Percentiles rank a stretch among this genome's conserved stretches.
Evolutionary conservation across 2,113 vertebrate species (phyloP).

Genomic region (Oncorhynchus kisutch): DNA sequence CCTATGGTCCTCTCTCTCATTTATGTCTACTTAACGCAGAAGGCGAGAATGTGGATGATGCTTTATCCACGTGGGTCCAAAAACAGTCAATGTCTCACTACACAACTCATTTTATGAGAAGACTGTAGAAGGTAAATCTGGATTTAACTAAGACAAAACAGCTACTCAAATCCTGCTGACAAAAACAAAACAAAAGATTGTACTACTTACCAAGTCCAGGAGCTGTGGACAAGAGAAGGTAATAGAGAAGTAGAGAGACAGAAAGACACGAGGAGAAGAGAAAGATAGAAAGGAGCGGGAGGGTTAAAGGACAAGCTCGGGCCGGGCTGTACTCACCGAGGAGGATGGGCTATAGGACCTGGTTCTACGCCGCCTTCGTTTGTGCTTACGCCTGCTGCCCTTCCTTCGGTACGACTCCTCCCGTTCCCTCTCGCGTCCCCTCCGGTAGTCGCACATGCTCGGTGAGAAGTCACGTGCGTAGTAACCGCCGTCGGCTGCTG

Average conservation of each 20-base stretch:
- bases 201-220: constrained; percentile 79
- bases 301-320: constrained; percentile 53
- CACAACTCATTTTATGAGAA: neutral
- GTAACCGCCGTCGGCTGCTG: constrained; percentile 78
- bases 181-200: constrained; percentile 69
- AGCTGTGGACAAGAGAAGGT: constrained; percentile 67
- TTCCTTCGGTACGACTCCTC: constrained; percentile 80
- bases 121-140: constrained; percentile 1
- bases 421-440: constrained; percentile 79
- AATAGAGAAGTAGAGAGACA: constrained; percentile 57
- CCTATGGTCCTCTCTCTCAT: constrained; percentile 16
- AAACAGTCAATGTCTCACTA: neutral
- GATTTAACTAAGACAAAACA: constrained; percentile 21
- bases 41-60: constrained; percentile 12
- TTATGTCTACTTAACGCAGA: constrained; percentile 14
- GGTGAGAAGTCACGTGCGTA: constrained; percentile 80
- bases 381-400: constrained; percentile 96
- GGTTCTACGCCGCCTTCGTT: constrained; percentile 93
- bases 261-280: constrained; percentile 41
- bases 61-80: constrained; percentile 2
- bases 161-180: constrained; percentile 29
- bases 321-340: constrained; percentile 87
- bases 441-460: constrained; percentile 86
- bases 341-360: constrained; percentile 97
- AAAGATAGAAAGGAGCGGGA: constrained; percentile 25